phyloP scores from a whole-genome alignment of 2,113 vertebrate species.

The Triplophysa siluroides region DNA sequence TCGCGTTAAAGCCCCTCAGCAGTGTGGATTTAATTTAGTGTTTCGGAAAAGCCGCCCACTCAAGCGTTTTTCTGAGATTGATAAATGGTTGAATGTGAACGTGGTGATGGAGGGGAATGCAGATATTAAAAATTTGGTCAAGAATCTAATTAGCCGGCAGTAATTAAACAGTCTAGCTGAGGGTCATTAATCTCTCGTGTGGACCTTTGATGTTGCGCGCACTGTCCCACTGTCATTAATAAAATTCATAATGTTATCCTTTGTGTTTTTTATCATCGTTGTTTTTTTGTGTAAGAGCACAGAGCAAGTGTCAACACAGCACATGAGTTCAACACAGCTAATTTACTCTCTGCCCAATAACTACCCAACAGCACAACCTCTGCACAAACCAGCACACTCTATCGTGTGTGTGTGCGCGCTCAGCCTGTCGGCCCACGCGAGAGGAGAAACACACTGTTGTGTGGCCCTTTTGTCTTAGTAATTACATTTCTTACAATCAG shows the following conservation, averaged over 20 bases:
- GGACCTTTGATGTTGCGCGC: conserved; percentile 99
- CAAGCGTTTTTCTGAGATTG: conserved; percentile 90
- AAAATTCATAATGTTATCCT: conserved; percentile 99
- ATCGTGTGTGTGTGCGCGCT: conserved; percentile 57
- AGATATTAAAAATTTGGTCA: conserved; percentile 99
- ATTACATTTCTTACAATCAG: conserved; percentile 79
- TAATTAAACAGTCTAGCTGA: conserved; percentile 99
- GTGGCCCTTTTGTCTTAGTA: conserved; percentile 76
- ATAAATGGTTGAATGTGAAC: conserved; percentile 99
- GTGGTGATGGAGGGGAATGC: conserved; percentile 93
- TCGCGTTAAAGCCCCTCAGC: not conserved
- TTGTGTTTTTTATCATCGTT: conserved; percentile 96
- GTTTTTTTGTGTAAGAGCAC: conserved; percentile 78
- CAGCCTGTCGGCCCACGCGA: conserved; percentile 63
- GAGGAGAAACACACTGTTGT: conserved; percentile 70
- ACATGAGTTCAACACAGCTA: conserved; percentile 90
- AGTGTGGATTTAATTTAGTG: conserved; percentile 15
- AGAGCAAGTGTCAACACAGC: conserved; percentile 98
- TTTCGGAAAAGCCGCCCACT: conserved; percentile 75
- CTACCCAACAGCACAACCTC: conserved; percentile 76
- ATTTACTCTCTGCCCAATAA: conserved; percentile 85
- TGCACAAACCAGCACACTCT: conserved; percentile 55
- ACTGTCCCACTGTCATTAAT: conserved; percentile 99
- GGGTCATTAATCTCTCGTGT: conserved; percentile 99
- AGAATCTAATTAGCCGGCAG: conserved; percentile 99